Percentiles rank a stretch among this genome's conserved stretches.
phyloP scores from a whole-genome alignment of 2,888 invertebrate genomes.

The Monoplex corrugatus region DNA sequence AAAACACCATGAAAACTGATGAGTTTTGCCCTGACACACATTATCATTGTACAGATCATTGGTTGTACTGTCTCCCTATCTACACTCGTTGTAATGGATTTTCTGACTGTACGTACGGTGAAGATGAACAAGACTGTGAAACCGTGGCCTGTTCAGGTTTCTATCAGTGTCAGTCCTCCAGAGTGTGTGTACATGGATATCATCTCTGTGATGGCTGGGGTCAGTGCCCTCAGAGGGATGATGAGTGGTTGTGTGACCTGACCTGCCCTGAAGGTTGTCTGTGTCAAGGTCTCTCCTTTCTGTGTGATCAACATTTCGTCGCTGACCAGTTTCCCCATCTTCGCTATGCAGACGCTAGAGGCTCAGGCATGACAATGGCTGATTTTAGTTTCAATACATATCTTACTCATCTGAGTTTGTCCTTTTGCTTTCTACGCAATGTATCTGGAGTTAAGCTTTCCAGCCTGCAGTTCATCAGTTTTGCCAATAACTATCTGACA shows the following conservation, averaged over 20 bases:
- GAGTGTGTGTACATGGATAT: neutral
- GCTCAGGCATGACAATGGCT: neutral
- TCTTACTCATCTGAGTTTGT: neutral
- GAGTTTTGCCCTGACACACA: neutral
- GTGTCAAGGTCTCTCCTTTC: neutral
- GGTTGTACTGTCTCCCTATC: slow-evolving; percentile 29
- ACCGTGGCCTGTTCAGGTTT: slow-evolving; percentile 24
- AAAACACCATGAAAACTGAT: neutral
- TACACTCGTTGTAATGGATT: slow-evolving; percentile 31
- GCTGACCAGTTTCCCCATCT: neutral
- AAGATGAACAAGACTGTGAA: slow-evolving; percentile 23
- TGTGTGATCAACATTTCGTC: neutral
- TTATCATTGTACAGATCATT: neutral
- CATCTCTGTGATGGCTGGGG: slow-evolving; percentile 8
- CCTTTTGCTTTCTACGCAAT: neutral
- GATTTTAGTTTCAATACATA: neutral
- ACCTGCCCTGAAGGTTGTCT: neutral
- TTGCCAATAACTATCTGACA: neutral
- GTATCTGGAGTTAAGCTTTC: neutral
- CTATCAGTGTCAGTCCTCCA: slow-evolving; percentile 36
- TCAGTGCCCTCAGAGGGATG: neutral
- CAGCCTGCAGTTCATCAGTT: neutral
- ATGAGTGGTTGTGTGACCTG: neutral
- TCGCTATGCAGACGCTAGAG: neutral
- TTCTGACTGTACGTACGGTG: slow-evolving; percentile 11